These are phyloP conservation scores for Phoxinus dragarum DNA, from an alignment of 2,797 vertebrate species.

Conservation along the genomic window DNA sequence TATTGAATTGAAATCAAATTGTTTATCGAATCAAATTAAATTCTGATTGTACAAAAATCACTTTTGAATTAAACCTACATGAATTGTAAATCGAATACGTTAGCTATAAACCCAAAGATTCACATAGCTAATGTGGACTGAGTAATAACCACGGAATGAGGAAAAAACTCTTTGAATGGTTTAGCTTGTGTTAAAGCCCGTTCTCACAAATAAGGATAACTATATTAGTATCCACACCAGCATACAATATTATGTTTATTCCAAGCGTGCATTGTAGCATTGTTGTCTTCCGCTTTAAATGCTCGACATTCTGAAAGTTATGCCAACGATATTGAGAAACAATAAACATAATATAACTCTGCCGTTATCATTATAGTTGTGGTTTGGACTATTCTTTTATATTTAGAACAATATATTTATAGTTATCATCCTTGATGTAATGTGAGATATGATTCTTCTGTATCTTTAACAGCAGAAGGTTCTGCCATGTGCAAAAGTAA, in stretches of 20 bases:
- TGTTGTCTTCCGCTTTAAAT: too few species aligned
- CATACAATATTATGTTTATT: too few species aligned
- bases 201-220: too few species aligned
- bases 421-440: not conserved
- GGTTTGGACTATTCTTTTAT: not conserved
- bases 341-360: too few species aligned
- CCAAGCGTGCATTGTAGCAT: too few species aligned
- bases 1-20: not conserved
- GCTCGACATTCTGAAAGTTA: too few species aligned
- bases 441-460: not conserved
- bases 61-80: too few species aligned
- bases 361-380: not conserved
- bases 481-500: slow-evolving; percentile 82
- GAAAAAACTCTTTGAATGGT: not conserved
- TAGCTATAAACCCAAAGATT: not conserved
- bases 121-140: not conserved
- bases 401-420: not conserved
- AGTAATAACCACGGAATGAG: too few species aligned
- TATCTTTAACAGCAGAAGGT: slow-evolving; percentile 83
- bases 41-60: not conserved
- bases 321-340: too few species aligned
- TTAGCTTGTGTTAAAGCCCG: not conserved
- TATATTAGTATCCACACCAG: too few species aligned
- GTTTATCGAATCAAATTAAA: not conserved
- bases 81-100: not conserved